These are phyloP conservation scores for Hirtodrosophila alboralis DNA, from an alignment of 2,888 invertebrate genomes.

Conservation along the genomic window DNA sequence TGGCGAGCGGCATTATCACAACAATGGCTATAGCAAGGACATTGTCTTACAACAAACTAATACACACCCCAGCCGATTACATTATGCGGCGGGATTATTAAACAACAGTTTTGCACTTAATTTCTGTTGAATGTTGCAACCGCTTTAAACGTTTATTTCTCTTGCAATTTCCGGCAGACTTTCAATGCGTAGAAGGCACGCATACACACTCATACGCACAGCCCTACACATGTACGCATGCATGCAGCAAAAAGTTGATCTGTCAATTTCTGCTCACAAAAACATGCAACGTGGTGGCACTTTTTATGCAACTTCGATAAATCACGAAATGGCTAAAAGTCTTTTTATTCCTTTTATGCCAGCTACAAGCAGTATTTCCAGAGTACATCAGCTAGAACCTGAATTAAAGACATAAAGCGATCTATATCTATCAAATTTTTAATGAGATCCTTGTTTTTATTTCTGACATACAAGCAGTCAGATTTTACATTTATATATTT, in stretches of 20 bases:
- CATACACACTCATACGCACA: conserved; percentile 7
- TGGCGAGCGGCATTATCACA: conserved; percentile 66
- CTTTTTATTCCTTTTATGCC: conserved; percentile 19
- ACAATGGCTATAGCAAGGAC: conserved; percentile 43
- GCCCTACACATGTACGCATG: conserved; percentile 13
- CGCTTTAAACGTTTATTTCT: conserved; percentile 33
- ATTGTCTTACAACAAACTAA: conserved; percentile 50
- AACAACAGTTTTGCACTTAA: conserved; percentile 41
- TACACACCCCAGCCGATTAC: conserved; percentile 32
- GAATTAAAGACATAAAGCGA: too few species aligned
- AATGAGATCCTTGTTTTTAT: too few species aligned
- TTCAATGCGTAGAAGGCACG: conserved; percentile 42
- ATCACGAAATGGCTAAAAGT: conserved; percentile 33
- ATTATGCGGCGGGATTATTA: conserved; percentile 44
- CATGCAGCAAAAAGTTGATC: conserved; percentile 59
- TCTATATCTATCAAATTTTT: too few species aligned
- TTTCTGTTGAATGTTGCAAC: conserved; percentile 35
- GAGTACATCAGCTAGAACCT: conserved; percentile 4
- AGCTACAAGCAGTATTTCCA: neutral
- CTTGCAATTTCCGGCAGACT: conserved; percentile 52
- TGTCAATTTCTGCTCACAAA: conserved; percentile 57
- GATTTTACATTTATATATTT: too few species aligned
- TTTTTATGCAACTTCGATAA: conserved; percentile 35
- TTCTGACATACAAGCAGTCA: too few species aligned
- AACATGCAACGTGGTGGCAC: conserved; percentile 15